Evolutionary conservation across 2,113 vertebrate genomes (phyloP).

Genomic region (Pseudorasbora parva): DNA sequence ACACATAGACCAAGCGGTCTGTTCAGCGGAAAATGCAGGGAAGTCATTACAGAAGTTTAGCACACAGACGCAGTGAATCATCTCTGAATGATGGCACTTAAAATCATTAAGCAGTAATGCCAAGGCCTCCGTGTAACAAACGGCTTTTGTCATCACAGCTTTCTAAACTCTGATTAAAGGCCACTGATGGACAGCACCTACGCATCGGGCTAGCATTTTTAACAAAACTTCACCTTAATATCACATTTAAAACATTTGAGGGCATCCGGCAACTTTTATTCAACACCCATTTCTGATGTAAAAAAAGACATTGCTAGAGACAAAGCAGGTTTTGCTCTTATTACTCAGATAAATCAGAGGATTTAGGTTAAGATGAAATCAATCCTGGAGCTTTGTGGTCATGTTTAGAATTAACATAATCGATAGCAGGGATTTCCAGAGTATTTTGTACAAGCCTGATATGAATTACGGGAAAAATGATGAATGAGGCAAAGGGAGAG

Average conservation of each 20-base stretch:
- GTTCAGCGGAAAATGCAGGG: neutral
- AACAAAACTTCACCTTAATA: slow-evolving; percentile 9
- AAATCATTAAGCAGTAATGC: slow-evolving; percentile 38
- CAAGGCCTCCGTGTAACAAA: slow-evolving; percentile 10
- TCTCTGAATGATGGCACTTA: slow-evolving; percentile 36
- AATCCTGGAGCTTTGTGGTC: slow-evolving; percentile 8
- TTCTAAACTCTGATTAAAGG: neutral
- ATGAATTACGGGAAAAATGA: neutral
- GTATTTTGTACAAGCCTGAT: neutral
- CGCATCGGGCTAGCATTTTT: slow-evolving; percentile 13
- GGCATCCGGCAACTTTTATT: neutral
- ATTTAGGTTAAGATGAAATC: slow-evolving; percentile 14
- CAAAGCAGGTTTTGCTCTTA: neutral
- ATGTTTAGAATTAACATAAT: slow-evolving; percentile 27
- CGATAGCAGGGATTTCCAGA: slow-evolving; percentile 22
- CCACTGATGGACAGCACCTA: slow-evolving; percentile 6
- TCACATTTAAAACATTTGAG: neutral
- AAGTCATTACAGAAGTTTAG: slow-evolving; percentile 33
- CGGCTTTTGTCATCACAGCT: slow-evolving; percentile 2
- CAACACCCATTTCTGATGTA: neutral
- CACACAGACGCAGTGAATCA: neutral
- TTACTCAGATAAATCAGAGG: neutral
- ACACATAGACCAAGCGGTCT: neutral
- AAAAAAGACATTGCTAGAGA: neutral
- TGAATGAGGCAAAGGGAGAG: neutral